Conservation (phyloP, 2,888 invertebrate species). For the Cheilosia scutellata region DNA sequence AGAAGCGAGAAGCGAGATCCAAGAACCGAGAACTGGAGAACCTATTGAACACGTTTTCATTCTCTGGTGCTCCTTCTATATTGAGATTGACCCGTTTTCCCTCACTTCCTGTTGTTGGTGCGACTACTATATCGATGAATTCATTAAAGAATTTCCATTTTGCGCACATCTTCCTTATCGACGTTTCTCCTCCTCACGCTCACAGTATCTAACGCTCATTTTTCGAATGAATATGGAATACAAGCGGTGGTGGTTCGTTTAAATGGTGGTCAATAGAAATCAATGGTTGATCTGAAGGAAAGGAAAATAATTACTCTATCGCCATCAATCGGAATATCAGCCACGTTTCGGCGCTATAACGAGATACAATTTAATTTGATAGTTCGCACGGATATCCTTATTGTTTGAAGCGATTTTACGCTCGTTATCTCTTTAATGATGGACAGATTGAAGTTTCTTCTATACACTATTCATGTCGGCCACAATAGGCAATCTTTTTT, state of each 20-base stretch:
- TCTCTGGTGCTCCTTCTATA: slow-evolving; percentile 23
- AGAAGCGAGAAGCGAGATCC: neutral
- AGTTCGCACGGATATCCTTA: slow-evolving; percentile 61
- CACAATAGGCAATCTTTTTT: slow-evolving; percentile 10
- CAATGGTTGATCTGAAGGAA: neutral
- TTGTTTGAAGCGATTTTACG: slow-evolving; percentile 58
- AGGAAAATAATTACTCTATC: slow-evolving; percentile 25
- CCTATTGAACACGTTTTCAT: slow-evolving; percentile 61
- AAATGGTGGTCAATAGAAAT: slow-evolving; percentile 27
- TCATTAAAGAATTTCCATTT: slow-evolving; percentile 65
- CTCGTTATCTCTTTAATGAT: slow-evolving; percentile 66
- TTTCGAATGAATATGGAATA: neutral
- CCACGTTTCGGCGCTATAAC: neutral
- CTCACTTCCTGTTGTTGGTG: neutral
- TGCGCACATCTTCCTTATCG: slow-evolving; percentile 8
- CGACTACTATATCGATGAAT: slow-evolving; percentile 43
- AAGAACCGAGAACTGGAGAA: slow-evolving; percentile 18
- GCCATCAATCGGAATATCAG: slow-evolving; percentile 22
- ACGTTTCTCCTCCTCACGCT: slow-evolving; percentile 2
- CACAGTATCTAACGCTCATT: neutral
- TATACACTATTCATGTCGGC: slow-evolving; percentile 14
- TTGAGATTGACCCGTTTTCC: slow-evolving; percentile 46
- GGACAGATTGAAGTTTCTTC: slow-evolving; percentile 30
- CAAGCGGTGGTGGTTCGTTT: slow-evolving; percentile 3
- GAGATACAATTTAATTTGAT: slow-evolving; percentile 53